Base-by-base conservation (phyloP, 2,113 vertebrate species). In the Solenodon paradoxus region DNA sequence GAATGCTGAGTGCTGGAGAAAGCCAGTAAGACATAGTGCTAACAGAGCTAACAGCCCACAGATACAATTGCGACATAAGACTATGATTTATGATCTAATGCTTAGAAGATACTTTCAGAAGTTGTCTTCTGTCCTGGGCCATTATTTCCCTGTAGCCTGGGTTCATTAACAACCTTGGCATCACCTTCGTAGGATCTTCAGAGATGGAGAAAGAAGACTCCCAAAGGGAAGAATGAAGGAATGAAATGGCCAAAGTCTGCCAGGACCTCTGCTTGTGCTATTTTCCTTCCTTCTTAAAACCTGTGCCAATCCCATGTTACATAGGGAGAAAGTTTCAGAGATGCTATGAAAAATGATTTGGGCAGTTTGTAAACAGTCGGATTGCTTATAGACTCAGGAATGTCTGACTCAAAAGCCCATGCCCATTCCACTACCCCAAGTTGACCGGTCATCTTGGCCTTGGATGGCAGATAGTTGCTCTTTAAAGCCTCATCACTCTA, bases 91-190 rank as follows among this genome's bases (percentile, higher is more conserved):
- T 40, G 69, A 72, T 77, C 55, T n/a, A 69, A 55, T 55, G 63
- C 3, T n/a, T 4, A 71, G 63, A 95, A 91, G 86, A 42, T 66
- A 82, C 63, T 88, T 92, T 81, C 30, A 86, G 85, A 90, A 66
- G 74, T 72, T 79, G 53, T 87, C 79, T 91, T 97, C 80, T 92
- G 64, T 68, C 40, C 57, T 40, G 47, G 66, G 38, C 77, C 90
- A 55, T 93, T 55, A 86, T 42, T 93, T 66, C 40, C n/a, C 53
- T 90, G 92, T 59, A 83, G 16, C 53, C 85, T 53, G 11, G 9
- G 15, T 81, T 92, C 64, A 59, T 68, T 22, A 79, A 30, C 19
- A 16, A 35, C 40, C 26, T 94, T 87, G 93, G 78, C 68, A 47
- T 77, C 32, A 40, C 20, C n/a, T 91, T 75, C 49, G 28, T 17